Conservation (phyloP, 2,888 invertebrate species). For the Andrena haemorrhoa region DNA sequence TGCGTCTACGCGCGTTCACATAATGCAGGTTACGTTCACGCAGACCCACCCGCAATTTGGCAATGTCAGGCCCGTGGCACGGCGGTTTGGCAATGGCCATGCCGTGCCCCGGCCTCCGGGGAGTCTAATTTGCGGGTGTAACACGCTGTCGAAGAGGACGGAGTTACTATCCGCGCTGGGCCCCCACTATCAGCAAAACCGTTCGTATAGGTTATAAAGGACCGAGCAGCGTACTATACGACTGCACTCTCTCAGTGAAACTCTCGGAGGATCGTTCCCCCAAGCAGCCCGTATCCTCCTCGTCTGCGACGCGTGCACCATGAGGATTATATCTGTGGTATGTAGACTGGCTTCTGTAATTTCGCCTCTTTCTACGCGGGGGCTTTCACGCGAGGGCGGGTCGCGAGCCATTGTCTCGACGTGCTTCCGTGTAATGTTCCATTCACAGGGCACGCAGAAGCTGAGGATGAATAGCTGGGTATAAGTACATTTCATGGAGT, state of each 20-base stretch:
- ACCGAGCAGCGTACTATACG: constrained; percentile 81
- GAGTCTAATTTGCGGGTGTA: constrained; percentile 70
- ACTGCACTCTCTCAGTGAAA: constrained; percentile 85
- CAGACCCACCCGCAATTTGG: constrained; percentile 60
- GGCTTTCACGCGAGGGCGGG: background rate
- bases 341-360: constrained; percentile 63
- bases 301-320: constrained; percentile 73
- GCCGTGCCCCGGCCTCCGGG: constrained; percentile 39
- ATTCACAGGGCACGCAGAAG: background rate
- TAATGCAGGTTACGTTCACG: constrained; percentile 57
- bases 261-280: constrained; percentile 80
- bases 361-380: background rate
- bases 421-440: background rate
- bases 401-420: background rate
- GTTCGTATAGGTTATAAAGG: constrained; percentile 84
- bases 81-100: constrained; percentile 75
- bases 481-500: background rate
- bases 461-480: background rate
- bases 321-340: constrained; percentile 84
- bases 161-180: constrained; percentile 56
- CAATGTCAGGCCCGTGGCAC: constrained; percentile 56
- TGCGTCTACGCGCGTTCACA: constrained; percentile 38
- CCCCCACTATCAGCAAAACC: constrained; percentile 81
- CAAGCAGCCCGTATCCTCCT: constrained; percentile 64
- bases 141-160: constrained; percentile 57